Evolutionary conservation across 2,113 vertebrate genomes (phyloP).

Genomic region (Pelmatolapia mariae): DNA sequence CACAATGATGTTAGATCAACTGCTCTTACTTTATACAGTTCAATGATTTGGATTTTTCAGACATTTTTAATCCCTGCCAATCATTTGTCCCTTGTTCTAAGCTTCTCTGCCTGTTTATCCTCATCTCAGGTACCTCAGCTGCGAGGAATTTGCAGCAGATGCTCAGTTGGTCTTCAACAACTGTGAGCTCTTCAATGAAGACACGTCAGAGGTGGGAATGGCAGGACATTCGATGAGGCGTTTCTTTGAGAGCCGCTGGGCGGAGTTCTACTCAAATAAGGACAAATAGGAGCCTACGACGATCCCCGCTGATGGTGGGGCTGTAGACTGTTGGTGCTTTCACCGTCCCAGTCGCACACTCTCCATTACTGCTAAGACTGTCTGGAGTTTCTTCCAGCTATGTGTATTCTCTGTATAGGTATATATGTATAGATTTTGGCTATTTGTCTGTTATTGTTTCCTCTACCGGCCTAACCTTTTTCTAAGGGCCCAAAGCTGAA

Average conservation of each 20-base stretch:
- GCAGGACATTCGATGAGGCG: conserved; percentile 85
- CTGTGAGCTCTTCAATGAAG: conserved; percentile 93
- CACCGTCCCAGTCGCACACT: conserved; percentile 30
- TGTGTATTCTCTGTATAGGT: conserved; percentile 66
- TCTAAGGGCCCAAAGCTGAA: conserved; percentile 28
- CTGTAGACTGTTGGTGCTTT: conserved; percentile 36
- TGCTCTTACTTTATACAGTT: background rate
- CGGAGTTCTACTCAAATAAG: conserved; percentile 88
- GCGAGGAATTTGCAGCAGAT: conserved; percentile 87
- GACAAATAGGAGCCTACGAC: conserved; percentile 61
- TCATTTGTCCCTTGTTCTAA: background rate
- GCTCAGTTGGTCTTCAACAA: conserved; percentile 89
- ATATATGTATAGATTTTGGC: conserved; percentile 73
- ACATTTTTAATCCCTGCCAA: background rate
- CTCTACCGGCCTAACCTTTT: conserved; percentile 41
- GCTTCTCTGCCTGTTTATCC: background rate
- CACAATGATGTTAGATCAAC: background rate
- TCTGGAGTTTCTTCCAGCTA: conserved; percentile 57
- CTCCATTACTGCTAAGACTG: conserved; percentile 61
- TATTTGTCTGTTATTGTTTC: conserved; percentile 61
- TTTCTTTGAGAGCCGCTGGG: conserved; percentile 94
- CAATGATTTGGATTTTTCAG: background rate
- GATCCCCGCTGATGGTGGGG: conserved; percentile 12
- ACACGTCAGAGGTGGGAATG: conserved; percentile 86
- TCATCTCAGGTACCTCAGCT: conserved; percentile 81